Base-by-base conservation (phyloP, 2,888 invertebrate species). In the Drosophila falleni region DNA sequence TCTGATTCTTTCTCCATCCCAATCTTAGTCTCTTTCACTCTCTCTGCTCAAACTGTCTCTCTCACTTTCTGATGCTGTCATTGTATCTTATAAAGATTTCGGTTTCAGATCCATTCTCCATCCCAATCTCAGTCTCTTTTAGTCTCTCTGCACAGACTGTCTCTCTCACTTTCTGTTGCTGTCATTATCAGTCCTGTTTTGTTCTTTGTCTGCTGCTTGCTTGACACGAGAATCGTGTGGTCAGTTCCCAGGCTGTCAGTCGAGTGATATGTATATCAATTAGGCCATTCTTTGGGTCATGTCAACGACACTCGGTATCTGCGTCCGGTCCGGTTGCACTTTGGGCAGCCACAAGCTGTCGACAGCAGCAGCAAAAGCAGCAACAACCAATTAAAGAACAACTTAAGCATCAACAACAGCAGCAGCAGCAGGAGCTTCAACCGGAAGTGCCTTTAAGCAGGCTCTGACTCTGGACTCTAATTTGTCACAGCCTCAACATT, bases 221-320 rank as follows among this genome's bases (percentile, higher is more conserved):
- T 54, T 60, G 62, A 66, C 69, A 62, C 31, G 59, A 62, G 23
- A 35, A 23, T 58, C 41, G 62, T 69, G 59, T 58, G 76, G 76
- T 77, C 74, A 74, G 44, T 35, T 50, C 35, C 42, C 44, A 44
- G 51, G 58, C 66, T 68, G 73, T 66, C 77, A 61, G 66, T 23
- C 61, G 26, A 60, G 53, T 64, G 58, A 77, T 67, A 77, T 67
- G 59, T 74, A 74, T 71, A 74, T 78, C 64, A 77, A 78, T 78
- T 78, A 71, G 59, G 53, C 59, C 67, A 68, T 65, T 59, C 62
- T 65, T 68, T 63, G n/a, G 55, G 63, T 47, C 69, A 69, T 64
- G 78, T 78, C 78, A 78, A 64, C 69, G 65, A 63, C 78, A 78
- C 66, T 69, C 63, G 71, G 59, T 63, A 55, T 65, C 71, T 62